These are phyloP conservation scores for Charanyca ferruginea DNA, from an alignment of 2,888 invertebrate species.

Conservation along the genomic window DNA sequence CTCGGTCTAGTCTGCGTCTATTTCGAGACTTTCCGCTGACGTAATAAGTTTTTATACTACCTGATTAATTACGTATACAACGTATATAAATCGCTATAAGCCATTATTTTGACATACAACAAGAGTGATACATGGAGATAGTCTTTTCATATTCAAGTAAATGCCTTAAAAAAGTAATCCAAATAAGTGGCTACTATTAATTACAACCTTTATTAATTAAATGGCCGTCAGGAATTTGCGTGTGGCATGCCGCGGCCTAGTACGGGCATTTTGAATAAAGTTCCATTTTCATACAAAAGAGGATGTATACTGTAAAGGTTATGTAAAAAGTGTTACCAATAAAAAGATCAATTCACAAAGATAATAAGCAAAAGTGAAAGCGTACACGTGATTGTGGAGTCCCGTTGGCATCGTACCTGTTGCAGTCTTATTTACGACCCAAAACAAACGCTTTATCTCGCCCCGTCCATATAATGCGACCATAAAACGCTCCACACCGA, in stretches of 20 bases:
- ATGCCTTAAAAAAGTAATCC: conserved; percentile 65
- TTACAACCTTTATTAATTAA: conserved; percentile 64
- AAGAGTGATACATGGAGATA: conserved; percentile 58
- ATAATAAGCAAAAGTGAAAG: conserved; percentile 89
- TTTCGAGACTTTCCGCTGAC: conserved; percentile 31
- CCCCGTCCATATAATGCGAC: conserved; percentile 88
- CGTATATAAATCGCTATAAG: conserved; percentile 36
- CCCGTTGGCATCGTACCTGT: conserved; percentile 89
- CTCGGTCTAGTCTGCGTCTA: conserved; percentile 41
- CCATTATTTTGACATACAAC: conserved; percentile 51
- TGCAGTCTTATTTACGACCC: conserved; percentile 91
- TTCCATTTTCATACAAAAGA: conserved; percentile 41
- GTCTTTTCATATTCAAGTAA: conserved; percentile 56
- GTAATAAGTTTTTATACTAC: conserved; percentile 38
- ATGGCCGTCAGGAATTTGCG: conserved; percentile 59
- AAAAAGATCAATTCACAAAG: conserved; percentile 82
- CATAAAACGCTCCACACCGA: conserved; percentile 85
- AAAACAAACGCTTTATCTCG: conserved; percentile 91
- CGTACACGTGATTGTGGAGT: conserved; percentile 86
- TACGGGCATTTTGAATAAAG: conserved; percentile 40
- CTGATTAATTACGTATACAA: conserved; percentile 19
- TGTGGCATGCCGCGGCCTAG: conserved; percentile 60
- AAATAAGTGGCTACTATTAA: conserved; percentile 62
- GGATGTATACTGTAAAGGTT: conserved; percentile 15
- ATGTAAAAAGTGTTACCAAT: conserved; percentile 61